These are phyloP conservation scores for Ctena decussata DNA, from an alignment of 2,888 invertebrate species.

Conservation along the genomic window DNA sequence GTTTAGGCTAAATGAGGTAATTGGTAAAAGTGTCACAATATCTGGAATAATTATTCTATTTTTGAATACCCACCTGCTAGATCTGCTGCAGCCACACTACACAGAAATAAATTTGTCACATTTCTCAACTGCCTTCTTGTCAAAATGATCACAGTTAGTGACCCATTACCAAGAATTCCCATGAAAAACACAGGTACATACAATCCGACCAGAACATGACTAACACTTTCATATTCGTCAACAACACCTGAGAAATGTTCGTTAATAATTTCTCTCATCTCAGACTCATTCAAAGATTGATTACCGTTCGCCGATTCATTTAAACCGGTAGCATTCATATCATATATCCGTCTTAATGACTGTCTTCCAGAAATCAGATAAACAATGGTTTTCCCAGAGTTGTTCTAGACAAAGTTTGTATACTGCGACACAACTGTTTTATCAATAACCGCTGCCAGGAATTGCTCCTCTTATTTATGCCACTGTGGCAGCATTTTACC, in stretches of 20 bases:
- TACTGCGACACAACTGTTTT: background rate
- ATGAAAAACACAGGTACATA: constrained; percentile 6
- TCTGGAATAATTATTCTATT: no score
- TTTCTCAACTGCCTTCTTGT: background rate
- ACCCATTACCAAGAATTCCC: constrained; percentile 3
- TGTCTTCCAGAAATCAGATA: no score
- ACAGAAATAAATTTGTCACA: constrained; percentile 1
- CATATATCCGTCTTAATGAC: background rate
- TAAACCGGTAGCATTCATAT: background rate
- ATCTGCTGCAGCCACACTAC: constrained; percentile 2
- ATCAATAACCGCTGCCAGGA: no score
- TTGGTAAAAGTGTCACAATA: no score
- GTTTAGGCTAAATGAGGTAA: no score
- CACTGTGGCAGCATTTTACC: background rate
- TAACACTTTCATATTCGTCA: background rate
- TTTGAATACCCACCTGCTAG: background rate
- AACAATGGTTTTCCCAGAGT: no score
- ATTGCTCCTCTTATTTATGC: no score
- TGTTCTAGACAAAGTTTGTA: background rate
- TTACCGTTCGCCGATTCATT: background rate
- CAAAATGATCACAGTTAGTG: background rate
- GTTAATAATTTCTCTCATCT: background rate
- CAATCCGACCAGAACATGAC: background rate
- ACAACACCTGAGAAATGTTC: background rate
- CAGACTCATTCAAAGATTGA: background rate